Base-by-base conservation (phyloP, 2,888 invertebrate species). In the Xanthia togata region DNA sequence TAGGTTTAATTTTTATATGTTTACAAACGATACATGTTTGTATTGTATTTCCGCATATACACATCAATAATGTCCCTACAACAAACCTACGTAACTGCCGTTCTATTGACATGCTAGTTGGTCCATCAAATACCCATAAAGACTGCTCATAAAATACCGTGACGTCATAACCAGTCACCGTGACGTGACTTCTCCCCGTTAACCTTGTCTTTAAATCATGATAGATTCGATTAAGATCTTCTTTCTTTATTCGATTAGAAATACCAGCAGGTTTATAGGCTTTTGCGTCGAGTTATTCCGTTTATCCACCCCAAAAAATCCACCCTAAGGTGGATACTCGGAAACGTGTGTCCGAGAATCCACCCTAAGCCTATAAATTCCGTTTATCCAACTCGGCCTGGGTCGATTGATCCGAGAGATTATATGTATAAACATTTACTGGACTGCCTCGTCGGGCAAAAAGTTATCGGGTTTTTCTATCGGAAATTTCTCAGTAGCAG, bases 141-240 rank as follows among this genome's bases (percentile, higher is more conserved):
- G 2, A 23, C 20, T 26, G 44, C n/a, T 60, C 5, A 41, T 78
- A 71, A 67, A 69, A 47, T 47, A 31, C 47, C 38, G 44, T 79
- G 72, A 83, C 63, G 81, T 79, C 68, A 59, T 69, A 26, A 41
- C 23, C 12, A 50, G 63, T 35, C 53, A 47, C 63, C 44, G 14
- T 81, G 57, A 8, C 84, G 79, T 79, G 84, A 50, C 53, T 20
- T 2, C 2, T 14, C 14, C 20, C 35, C n/a, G 57, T 83, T 72
- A 79, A 72, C 84, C 84, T 81, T 72, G 53, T 1, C 8, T 38
- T 44, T 38, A 35, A 44, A 41, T 55, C 64, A 60, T 70, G 65
- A 62, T 65, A 60, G 60, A 2, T 23, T 57, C 41, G 14, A 70
- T 76, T 70, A 47, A 14, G 20, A 55, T 59, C 35, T 55, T 20